Conservation (phyloP, 2,888 invertebrate species). For the Heteromyza rotundicornis region DNA sequence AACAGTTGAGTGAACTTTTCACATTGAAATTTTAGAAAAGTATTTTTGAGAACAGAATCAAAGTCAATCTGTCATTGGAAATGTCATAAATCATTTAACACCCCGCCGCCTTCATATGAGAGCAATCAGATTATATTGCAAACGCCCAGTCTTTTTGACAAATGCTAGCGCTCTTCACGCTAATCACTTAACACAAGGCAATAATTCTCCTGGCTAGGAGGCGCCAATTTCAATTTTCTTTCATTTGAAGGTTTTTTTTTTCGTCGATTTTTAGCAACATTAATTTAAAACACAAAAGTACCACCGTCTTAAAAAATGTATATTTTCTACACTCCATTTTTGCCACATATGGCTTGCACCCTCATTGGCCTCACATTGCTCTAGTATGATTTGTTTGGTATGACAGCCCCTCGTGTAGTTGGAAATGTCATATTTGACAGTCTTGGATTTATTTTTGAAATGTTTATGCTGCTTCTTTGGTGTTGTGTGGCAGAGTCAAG, state of each 20-base stretch:
- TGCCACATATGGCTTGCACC: background rate
- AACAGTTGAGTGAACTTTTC: too few relatives aligned
- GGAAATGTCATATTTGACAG: slow-evolving; percentile 2
- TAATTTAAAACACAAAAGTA: background rate
- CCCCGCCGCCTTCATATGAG: background rate
- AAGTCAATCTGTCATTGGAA: background rate
- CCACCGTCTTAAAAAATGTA: background rate
- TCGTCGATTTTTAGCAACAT: background rate
- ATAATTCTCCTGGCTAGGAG: background rate
- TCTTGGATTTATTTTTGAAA: background rate
- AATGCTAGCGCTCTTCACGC: background rate
- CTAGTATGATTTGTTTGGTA: too few relatives aligned
- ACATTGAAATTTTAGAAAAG: too few relatives aligned
- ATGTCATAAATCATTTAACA: slow-evolving; percentile 8
- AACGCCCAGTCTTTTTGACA: too few relatives aligned
- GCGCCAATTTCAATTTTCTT: background rate
- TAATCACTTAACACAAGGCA: slow-evolving; percentile 5
- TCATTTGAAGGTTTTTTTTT: background rate
- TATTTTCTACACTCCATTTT: background rate
- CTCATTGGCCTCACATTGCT: background rate
- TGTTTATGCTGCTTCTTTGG: background rate
- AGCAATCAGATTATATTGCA: slow-evolving; percentile 8
- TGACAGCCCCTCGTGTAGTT: too few relatives aligned
- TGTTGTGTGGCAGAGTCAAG: background rate
- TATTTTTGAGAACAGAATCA: too few relatives aligned